Percentiles rank a stretch among this genome's conserved stretches.
Conservation (phyloP, 1,140 invertebrate species). For the Dinothrombium tinctorium region DNA sequence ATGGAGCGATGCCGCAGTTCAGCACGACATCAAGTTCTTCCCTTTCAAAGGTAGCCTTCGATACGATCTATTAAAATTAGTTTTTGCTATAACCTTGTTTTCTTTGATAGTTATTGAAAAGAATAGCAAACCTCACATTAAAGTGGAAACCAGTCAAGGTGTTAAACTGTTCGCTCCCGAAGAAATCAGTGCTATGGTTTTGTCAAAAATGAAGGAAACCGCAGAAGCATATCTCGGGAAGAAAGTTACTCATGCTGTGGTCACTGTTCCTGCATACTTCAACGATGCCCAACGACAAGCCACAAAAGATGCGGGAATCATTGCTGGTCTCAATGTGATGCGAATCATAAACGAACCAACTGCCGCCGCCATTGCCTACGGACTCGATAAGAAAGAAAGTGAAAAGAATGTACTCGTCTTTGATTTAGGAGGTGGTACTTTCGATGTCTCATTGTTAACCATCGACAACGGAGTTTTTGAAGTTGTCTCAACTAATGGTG, state of each 20-base stretch:
- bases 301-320: constrained; percentile 52
- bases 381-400: constrained; percentile 94
- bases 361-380: constrained; percentile 97
- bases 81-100: background rate
- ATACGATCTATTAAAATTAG: background rate
- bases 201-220: constrained; percentile 93
- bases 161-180: constrained; percentile 79
- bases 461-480: constrained; percentile 92
- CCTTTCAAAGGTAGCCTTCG: constrained; percentile 37
- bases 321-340: constrained; percentile 84
- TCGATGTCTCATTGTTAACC: constrained; percentile 93
- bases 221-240: constrained; percentile 92
- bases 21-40: constrained; percentile 83
- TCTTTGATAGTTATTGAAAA: constrained; percentile 36
- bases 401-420: constrained; percentile 98
- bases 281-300: constrained; percentile 94
- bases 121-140: constrained; percentile 58
- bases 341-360: constrained; percentile 99
- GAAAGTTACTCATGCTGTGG: constrained; percentile 79
- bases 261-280: constrained; percentile 94
- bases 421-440: constrained; percentile 98
- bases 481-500: constrained; percentile 88
- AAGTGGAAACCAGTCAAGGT: constrained; percentile 34
- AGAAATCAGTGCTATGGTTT: constrained; percentile 93
- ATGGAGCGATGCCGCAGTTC: constrained; percentile 66